A percentile compares a stretch with the other conserved stretches of the same genome.
phyloP scores from a whole-genome alignment of 2,113 vertebrate species.

The Loxodonta africana region DNA sequence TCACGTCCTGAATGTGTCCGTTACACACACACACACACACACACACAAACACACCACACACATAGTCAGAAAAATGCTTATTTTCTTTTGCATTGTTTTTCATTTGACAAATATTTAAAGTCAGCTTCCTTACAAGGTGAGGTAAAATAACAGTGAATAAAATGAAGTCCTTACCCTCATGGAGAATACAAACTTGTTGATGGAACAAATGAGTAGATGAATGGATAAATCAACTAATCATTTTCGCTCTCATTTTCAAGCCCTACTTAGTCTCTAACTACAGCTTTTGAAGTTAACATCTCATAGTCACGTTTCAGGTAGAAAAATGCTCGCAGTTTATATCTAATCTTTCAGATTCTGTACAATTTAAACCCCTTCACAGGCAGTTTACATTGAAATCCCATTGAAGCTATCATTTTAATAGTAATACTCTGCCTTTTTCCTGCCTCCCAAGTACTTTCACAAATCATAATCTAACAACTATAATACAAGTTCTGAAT shows the following conservation, averaged over 20 bases:
- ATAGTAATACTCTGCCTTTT: constrained; percentile 36
- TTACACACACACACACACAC: background rate
- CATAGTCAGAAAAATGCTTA: background rate
- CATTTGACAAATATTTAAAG: constrained; percentile 18
- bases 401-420: constrained; percentile 39
- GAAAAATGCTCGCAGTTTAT: constrained; percentile 48
- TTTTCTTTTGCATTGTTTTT: background rate
- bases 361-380: constrained; percentile 14
- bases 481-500: constrained; percentile 21
- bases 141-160: background rate
- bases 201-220: background rate
- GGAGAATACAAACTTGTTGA: background rate
- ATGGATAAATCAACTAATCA: background rate
- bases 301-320: background rate
- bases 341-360: background rate
- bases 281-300: background rate
- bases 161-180: background rate
- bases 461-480: constrained; percentile 61
- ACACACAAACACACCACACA: too few species aligned
- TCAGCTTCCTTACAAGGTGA: background rate
- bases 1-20: background rate
- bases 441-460: constrained; percentile 51
- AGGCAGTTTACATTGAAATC: constrained; percentile 64
- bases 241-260: background rate
- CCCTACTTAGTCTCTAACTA: background rate